Percentiles rank a stretch among this genome's conserved stretches.
Conservation (phyloP, 1,140 invertebrate genomes). For the Magallana angulata region DNA sequence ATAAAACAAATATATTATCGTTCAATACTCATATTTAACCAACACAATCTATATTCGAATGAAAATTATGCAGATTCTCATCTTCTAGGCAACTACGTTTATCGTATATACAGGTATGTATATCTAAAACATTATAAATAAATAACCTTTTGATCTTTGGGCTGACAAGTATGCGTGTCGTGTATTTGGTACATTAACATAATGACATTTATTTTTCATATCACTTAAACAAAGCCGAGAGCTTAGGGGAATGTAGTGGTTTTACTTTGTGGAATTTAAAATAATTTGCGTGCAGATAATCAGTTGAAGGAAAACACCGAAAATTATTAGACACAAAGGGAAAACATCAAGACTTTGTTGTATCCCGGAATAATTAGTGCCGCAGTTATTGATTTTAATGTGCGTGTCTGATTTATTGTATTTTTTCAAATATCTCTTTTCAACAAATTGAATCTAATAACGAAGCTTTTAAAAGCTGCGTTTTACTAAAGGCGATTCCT, state of each 20-base stretch:
- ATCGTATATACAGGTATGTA: no score
- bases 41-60: no score
- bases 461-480: constrained; percentile 15
- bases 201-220: constrained; percentile 18
- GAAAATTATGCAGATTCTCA: no score
- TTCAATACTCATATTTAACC: no score
- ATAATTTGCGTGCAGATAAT: constrained; percentile 32
- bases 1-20: no score
- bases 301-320: background rate
- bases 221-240: background rate
- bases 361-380: constrained; percentile 15
- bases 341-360: constrained; percentile 20
- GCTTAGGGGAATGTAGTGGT: constrained; percentile 23
- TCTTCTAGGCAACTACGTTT: no score
- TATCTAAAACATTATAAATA: background rate
- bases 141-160: background rate
- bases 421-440: constrained; percentile 32
- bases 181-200: background rate
- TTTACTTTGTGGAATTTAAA: constrained; percentile 27
- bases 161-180: background rate
- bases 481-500: constrained; percentile 26
- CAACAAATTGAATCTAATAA: constrained; percentile 37
- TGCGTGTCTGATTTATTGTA: constrained; percentile 29
- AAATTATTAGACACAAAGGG: constrained; percentile 18
- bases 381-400: constrained; percentile 30